These are phyloP conservation scores for Pantala flavescens DNA, from an alignment of 1,140 invertebrate species.

Conservation along the genomic window DNA sequence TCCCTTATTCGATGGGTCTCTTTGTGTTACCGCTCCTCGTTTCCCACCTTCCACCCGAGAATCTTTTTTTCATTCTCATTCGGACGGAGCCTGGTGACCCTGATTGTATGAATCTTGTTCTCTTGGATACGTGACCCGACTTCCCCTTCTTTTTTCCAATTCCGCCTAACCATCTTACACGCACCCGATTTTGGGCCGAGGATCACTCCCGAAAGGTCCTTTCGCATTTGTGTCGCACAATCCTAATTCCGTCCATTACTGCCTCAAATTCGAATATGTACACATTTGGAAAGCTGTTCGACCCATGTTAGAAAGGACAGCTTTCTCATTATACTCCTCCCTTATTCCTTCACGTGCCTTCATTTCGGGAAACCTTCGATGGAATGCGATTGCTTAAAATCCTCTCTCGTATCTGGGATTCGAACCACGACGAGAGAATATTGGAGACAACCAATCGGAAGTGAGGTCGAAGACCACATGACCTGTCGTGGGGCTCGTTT, in stretches of 20 bases:
- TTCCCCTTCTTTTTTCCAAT: background rate
- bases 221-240: no score
- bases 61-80: conserved; percentile 10
- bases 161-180: background rate
- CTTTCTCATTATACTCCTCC: no score
- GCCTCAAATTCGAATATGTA: no score
- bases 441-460: background rate
- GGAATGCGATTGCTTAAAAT: background rate
- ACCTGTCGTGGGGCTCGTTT: no score
- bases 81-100: background rate
- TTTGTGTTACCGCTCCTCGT: background rate
- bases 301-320: no score
- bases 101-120: conserved; percentile 10
- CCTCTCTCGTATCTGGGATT: background rate
- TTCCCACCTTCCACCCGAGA: background rate
- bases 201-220: no score
- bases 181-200: background rate
- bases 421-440: background rate
- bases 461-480: background rate
- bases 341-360: no score
- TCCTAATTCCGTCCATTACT: no score
- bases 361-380: no score
- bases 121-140: background rate
- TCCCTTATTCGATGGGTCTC: background rate
- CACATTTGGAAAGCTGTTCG: no score